Evolutionary conservation across 2,797 vertebrate genomes (phyloP).

Genomic region (Sphenodon punctatus): DNA sequence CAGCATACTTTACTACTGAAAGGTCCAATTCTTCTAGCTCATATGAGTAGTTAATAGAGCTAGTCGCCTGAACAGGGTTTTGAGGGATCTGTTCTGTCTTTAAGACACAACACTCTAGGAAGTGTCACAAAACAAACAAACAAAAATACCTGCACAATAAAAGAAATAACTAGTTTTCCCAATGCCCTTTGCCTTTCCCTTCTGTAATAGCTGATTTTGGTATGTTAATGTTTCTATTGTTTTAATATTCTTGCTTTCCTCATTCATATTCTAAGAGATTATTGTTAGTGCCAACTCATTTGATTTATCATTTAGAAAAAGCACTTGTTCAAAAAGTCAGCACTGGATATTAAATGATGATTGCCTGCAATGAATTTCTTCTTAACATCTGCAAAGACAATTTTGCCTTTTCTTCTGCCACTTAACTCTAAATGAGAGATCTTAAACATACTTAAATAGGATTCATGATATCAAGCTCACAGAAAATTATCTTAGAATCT

Average conservation of each 20-base stretch:
- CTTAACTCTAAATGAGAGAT: constrained; percentile 79
- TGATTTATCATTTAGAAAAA: constrained; percentile 84
- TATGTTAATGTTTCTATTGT: constrained; percentile 79
- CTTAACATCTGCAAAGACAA: constrained; percentile 80
- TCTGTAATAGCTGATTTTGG: constrained; percentile 51
- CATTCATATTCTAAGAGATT: constrained; percentile 82
- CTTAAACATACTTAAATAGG: constrained; percentile 80
- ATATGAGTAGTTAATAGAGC: background rate
- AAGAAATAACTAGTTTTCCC: constrained; percentile 40
- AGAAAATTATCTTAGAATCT: constrained; percentile 72
- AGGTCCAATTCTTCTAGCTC: background rate
- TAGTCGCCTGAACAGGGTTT: background rate
- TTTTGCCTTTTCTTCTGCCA: constrained; percentile 81
- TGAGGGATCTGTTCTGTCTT: background rate
- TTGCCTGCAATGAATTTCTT: constrained; percentile 80
- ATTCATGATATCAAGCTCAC: constrained; percentile 75
- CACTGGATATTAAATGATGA: constrained; percentile 79
- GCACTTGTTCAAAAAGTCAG: constrained; percentile 78
- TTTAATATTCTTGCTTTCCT: constrained; percentile 80
- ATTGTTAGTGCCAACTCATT: constrained; percentile 79
- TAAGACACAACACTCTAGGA: background rate
- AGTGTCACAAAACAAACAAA: background rate
- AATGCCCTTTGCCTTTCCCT: constrained; percentile 50
- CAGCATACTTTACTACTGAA: background rate
- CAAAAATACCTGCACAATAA: constrained; percentile 34